Conservation (phyloP, 2,888 invertebrate species). For the Pandemis corylana region DNA sequence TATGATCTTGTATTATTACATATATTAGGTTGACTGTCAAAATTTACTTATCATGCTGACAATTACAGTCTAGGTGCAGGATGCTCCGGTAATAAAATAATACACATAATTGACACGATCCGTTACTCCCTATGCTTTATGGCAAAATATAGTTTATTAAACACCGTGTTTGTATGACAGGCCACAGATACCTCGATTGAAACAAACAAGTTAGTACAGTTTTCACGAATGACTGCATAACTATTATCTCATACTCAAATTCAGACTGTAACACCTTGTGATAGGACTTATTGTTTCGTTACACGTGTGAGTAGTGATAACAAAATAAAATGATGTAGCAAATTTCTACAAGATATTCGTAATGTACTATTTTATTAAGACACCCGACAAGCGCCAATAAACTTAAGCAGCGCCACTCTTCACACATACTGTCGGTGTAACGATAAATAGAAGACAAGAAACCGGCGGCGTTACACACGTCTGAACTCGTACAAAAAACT, state of each 20-base stretch:
- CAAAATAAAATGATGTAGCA: background rate
- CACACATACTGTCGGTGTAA: too few species aligned
- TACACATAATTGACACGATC: slow-evolving; percentile 15
- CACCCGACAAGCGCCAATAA: too few species aligned
- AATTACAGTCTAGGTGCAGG: background rate
- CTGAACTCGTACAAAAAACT: too few species aligned
- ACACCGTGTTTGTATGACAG: slow-evolving; percentile 19
- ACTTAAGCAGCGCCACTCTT: too few species aligned
- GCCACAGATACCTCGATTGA: slow-evolving; percentile 17
- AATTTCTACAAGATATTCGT: background rate
- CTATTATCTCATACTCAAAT: background rate
- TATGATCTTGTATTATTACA: background rate
- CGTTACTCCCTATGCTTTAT: slow-evolving; percentile 16
- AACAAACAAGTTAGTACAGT: slow-evolving; percentile 5
- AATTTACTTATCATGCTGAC: background rate
- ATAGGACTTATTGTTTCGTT: background rate
- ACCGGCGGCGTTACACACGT: too few species aligned
- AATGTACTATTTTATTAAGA: background rate
- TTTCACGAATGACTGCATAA: slow-evolving; percentile 1
- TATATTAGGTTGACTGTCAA: background rate
- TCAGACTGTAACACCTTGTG: background rate
- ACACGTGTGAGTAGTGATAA: background rate
- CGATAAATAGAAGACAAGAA: too few species aligned
- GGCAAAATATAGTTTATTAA: slow-evolving; percentile 8
- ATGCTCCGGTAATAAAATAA: slow-evolving; percentile 12